Base-by-base conservation (phyloP, 2,888 invertebrate species). In the Ophonus ardosiacus region DNA sequence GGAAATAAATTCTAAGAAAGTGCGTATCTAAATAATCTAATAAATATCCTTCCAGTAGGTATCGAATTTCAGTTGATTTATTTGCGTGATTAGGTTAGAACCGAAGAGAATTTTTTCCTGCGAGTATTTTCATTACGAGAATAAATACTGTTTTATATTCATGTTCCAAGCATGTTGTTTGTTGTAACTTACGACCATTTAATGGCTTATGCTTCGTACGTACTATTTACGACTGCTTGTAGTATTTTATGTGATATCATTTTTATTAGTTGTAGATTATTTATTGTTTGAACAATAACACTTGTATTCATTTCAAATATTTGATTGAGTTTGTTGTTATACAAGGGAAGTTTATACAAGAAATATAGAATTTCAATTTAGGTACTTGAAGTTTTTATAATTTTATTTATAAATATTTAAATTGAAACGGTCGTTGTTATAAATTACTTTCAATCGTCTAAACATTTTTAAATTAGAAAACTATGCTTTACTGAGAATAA, bases 91-190 rank as follows among this genome's bases (percentile, higher is more conserved):
- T 83, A 61, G 8, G 15, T n/a, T 57, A 74, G 83, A 61, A 71
- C 51, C 71, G 65, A 57, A 56, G 56, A 31, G 31, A 68, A 71
- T 15, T 83, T 61, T 83, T 71, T 17, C n/a, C 7, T 21, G 17
- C n/a, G 57, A 57, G 17, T 59, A 57, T 74, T 83, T 83, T 83
- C 83, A 83, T 83, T 83, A 83, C 83, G 21, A 38, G 82, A 82
- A 82, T 82, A 82, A 82, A 82, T 82, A 82, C 82, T 82, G 24
- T 82, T 71, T 68, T 82, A 82, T 82, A 74, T 74, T 74, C 31
- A n/a, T 56, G 83, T 83, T 83, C 57, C 15, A 38, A n/a, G 74
- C 57, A 21, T 38, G 59, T 18, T 18, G 83, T 74, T 76, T 74
- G 74, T 71, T 59, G 61, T 83, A 83, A 83, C 74, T 83, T 74